Evolutionary conservation across 2,797 vertebrate genomes (phyloP).

Genomic region (Pogonophryne albipinna): DNA sequence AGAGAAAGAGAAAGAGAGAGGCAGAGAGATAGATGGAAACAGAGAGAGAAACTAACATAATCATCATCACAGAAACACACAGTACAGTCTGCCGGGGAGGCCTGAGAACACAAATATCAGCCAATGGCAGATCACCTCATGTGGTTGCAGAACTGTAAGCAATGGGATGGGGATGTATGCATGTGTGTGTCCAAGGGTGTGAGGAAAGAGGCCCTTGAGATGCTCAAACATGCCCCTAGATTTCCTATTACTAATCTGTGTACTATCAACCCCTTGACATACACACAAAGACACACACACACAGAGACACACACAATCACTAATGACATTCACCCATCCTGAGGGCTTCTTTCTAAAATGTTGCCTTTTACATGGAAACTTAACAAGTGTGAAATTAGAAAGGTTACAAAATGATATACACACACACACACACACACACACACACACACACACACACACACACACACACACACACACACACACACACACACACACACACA

Average conservation of each 20-base stretch:
- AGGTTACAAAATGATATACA: conserved; percentile 75
- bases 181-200: conserved; percentile 17
- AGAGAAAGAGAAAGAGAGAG: conserved; percentile 18
- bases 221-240: conserved; percentile 30
- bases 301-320: not conserved
- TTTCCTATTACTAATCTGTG: conserved; percentile 53
- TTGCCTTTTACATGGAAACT: conserved; percentile 83
- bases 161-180: conserved; percentile 25
- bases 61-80: conserved; percentile 52
- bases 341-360: conserved; percentile 80
- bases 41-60: conserved; percentile 49
- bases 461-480: conserved; percentile 32
- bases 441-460: not conserved
- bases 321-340: conserved; percentile 51
- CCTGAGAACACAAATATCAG: conserved; percentile 39
- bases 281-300: not conserved
- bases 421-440: conserved; percentile 33
- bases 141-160: conserved; percentile 47
- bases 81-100: conserved; percentile 36
- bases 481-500: conserved; percentile 19
- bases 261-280: conserved; percentile 49
- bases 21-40: not conserved
- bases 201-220: conserved; percentile 35
- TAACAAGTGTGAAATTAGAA: conserved; percentile 89
- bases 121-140: conserved; percentile 59